These are phyloP conservation scores for Drosophila nasuta DNA, from an alignment of 1,140 invertebrate genomes.

Conservation along the genomic window DNA sequence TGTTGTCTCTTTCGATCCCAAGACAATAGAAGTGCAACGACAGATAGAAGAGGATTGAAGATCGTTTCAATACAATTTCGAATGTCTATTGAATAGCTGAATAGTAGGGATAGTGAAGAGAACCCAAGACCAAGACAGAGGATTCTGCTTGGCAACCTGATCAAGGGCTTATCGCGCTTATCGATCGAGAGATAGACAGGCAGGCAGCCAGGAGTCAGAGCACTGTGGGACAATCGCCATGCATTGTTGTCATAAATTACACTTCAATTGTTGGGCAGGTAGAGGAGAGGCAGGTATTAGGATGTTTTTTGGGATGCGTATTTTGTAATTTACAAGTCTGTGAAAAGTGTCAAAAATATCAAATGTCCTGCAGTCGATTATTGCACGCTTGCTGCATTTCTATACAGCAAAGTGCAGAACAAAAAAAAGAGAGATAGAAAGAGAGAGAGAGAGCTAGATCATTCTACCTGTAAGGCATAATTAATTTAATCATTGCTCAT, in stretches of 20 bases:
- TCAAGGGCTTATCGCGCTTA: slow-evolving; percentile 73
- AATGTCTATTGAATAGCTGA: slow-evolving; percentile 28
- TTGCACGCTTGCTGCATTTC: slow-evolving; percentile 69
- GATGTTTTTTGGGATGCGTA: slow-evolving; percentile 4
- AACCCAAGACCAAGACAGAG: neutral
- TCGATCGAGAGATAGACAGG: slow-evolving; percentile 24
- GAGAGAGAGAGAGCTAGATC: neutral
- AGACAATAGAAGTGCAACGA: slow-evolving; percentile 20
- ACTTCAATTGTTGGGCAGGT: slow-evolving; percentile 67
- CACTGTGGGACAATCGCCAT: slow-evolving; percentile 19
- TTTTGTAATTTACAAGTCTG: slow-evolving; percentile 65
- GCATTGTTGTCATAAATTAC: slow-evolving; percentile 81
- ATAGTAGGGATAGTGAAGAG: neutral
- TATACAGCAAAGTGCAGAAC: slow-evolving; percentile 27
- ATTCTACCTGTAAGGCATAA: slow-evolving; percentile 74
- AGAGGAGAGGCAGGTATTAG: slow-evolving; percentile 9
- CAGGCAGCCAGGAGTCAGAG: slow-evolving; percentile 33
- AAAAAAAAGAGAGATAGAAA: slow-evolving; percentile 1
- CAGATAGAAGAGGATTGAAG: slow-evolving; percentile 15
- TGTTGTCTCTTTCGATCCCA: slow-evolving; percentile 21
- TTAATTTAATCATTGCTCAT: slow-evolving; percentile 81
- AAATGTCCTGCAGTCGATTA: slow-evolving; percentile 68
- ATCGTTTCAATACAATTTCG: slow-evolving; percentile 24
- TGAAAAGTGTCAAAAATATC: slow-evolving; percentile 79
- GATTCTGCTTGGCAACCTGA: slow-evolving; percentile 71